Percentiles rank a stretch among this genome's conserved stretches.
These are phyloP conservation scores for Falco naumanni DNA, from an alignment of 2,797 vertebrate species.

Conservation along the genomic window DNA sequence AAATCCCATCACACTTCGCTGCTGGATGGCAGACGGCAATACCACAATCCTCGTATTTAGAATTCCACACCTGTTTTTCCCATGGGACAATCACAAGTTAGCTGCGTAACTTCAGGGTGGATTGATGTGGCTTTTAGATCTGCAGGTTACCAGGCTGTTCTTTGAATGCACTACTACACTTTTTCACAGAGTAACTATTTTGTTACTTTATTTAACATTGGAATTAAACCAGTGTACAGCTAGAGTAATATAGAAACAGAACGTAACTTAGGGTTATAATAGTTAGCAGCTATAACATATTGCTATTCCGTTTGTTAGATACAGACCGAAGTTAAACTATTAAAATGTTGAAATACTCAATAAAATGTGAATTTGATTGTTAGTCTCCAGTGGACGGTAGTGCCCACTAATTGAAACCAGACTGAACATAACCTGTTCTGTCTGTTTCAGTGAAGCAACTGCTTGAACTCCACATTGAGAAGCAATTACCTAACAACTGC, in stretches of 20 bases:
- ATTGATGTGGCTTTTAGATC: not conserved
- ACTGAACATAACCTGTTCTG: not conserved
- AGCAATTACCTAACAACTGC: conserved; percentile 64
- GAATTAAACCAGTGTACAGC: not conserved
- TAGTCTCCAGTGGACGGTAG: not conserved
- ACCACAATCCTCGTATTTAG: not conserved
- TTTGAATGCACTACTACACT: not conserved
- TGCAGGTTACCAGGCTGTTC: not conserved
- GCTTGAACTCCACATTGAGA: conserved; percentile 15
- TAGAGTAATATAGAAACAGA: not conserved
- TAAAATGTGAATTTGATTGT: not conserved
- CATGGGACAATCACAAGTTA: not conserved
- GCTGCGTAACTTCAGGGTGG: not conserved
- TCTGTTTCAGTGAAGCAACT: conserved; percentile 10
- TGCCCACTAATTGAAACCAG: conserved; percentile 20
- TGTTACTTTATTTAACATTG: not conserved
- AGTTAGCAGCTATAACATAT: not conserved
- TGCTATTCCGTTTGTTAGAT: not conserved
- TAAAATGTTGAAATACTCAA: not conserved
- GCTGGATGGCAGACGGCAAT: not conserved
- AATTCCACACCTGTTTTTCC: not conserved
- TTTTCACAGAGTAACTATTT: not conserved
- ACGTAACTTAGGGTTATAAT: not conserved
- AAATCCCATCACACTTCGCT: not conserved
- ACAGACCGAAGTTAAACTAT: not conserved